These are phyloP conservation scores for Oncorhynchus gorbuscha DNA, from an alignment of 2,113 vertebrate species.

Conservation along the genomic window DNA sequence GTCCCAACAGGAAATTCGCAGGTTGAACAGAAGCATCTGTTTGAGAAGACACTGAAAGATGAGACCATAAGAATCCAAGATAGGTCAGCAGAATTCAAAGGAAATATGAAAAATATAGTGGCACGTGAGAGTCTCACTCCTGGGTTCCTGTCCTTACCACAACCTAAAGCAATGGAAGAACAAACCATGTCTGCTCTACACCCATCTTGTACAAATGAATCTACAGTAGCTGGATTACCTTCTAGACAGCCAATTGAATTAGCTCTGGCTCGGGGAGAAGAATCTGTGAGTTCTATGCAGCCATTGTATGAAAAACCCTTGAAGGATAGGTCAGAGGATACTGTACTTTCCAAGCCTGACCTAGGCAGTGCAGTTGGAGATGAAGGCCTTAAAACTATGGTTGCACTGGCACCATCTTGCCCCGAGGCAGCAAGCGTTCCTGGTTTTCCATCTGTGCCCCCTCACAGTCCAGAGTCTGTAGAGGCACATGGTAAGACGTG, in stretches of 20 bases:
- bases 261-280: not conserved
- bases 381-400: not conserved
- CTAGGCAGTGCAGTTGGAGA: not conserved
- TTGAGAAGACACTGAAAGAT: slow-evolving; percentile 23
- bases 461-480: slow-evolving; percentile 8
- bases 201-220: slow-evolving; percentile 47
- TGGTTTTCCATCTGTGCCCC: slow-evolving; percentile 55
- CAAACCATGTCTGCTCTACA: not conserved
- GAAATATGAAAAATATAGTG: slow-evolving; percentile 41
- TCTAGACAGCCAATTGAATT: slow-evolving; percentile 28
- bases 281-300: not conserved
- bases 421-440: slow-evolving; percentile 47
- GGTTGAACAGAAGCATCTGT: slow-evolving; percentile 26
- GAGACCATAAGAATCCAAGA: slow-evolving; percentile 6
- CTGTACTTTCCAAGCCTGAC: not conserved
- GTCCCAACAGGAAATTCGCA: slow-evolving; percentile 22
- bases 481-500: slow-evolving; percentile 52
- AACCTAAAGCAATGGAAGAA: slow-evolving; percentile 9
- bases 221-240: slow-evolving; percentile 51
- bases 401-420: slow-evolving; percentile 29
- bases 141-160: slow-evolving; percentile 40
- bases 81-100: slow-evolving; percentile 10
- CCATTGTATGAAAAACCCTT: not conserved
- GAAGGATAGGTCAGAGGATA: not conserved
- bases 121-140: slow-evolving; percentile 23